phyloP scores from a whole-genome alignment of 2,113 vertebrate genomes.

The Zapus hudsonius region DNA sequence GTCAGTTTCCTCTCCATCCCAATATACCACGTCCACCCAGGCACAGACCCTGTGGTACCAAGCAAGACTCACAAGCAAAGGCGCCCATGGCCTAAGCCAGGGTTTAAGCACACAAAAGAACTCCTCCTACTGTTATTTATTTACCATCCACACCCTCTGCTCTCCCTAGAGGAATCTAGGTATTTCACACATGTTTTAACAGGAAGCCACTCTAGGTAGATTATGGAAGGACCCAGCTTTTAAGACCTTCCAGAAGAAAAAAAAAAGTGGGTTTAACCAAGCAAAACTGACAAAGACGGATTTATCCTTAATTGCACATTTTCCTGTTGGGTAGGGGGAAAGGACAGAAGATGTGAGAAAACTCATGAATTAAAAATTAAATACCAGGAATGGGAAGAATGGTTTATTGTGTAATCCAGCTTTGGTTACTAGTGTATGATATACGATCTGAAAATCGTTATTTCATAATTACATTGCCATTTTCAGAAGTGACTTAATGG shows the following conservation, averaged over 20 bases:
- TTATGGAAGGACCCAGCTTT: neutral
- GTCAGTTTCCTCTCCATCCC: neutral
- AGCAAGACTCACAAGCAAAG: neutral
- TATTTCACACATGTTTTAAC: neutral
- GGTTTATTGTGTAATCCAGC: neutral
- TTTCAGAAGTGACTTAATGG: conserved; percentile 2
- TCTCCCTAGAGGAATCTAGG: neutral
- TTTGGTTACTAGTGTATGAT: neutral
- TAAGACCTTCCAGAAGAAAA: neutral
- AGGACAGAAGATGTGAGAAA: neutral
- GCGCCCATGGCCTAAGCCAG: neutral
- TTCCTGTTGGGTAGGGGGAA: neutral
- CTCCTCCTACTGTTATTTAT: fast-evolving
- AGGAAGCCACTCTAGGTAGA: fast-evolving
- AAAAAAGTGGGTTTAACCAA: neutral
- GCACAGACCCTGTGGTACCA: fast-evolving
- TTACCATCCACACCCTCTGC: fast-evolving
- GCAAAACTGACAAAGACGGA: neutral
- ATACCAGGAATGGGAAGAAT: neutral
- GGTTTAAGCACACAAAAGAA: neutral
- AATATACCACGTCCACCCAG: fast-evolving
- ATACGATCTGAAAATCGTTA: neutral
- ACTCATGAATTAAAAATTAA: neutral
- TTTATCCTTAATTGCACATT: neutral
- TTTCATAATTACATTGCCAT: neutral